Percentiles rank a stretch among this genome's conserved stretches.
phyloP scores from a whole-genome alignment of 1,140 invertebrate species.

The Drosophila suzukii region DNA sequence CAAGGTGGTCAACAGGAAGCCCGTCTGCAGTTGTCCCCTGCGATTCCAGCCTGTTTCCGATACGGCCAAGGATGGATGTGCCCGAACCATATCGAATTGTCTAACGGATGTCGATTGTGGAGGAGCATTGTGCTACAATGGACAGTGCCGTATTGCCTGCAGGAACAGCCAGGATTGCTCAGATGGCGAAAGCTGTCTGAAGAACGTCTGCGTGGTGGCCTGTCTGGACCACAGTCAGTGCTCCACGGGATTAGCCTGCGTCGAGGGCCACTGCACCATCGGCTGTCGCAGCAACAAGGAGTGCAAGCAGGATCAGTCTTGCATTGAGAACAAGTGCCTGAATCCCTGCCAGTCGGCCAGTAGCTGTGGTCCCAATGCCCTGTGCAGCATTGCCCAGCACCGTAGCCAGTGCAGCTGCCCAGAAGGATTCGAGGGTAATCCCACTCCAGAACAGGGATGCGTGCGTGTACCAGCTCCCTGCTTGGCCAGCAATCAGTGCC shows the following conservation, averaged over 20 bases:
- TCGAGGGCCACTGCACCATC: conserved; percentile 90
- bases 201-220: conserved; percentile 90
- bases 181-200: conserved; percentile 90
- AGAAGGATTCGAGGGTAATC: conserved; percentile 92
- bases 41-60: conserved; percentile 88
- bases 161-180: conserved; percentile 91
- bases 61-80: conserved; percentile 89
- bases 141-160: conserved; percentile 93
- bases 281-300: conserved; percentile 93
- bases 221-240: conserved; percentile 93
- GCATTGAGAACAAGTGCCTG: conserved; percentile 92
- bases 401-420: conserved; percentile 91
- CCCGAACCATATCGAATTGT: conserved; percentile 88
- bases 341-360: conserved; percentile 91
- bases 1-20: conserved; percentile 89
- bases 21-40: conserved; percentile 90
- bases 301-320: conserved; percentile 90
- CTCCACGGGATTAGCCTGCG: conserved; percentile 91
- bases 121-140: conserved; percentile 91
- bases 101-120: conserved; percentile 90
- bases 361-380: conserved; percentile 93
- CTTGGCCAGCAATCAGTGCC: conserved; percentile 88
- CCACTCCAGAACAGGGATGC: conserved; percentile 95
- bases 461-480: conserved; percentile 90
- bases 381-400: conserved; percentile 90